phyloP scores from a whole-genome alignment of 2,797 vertebrate species.

The Nyctibius grandis region DNA sequence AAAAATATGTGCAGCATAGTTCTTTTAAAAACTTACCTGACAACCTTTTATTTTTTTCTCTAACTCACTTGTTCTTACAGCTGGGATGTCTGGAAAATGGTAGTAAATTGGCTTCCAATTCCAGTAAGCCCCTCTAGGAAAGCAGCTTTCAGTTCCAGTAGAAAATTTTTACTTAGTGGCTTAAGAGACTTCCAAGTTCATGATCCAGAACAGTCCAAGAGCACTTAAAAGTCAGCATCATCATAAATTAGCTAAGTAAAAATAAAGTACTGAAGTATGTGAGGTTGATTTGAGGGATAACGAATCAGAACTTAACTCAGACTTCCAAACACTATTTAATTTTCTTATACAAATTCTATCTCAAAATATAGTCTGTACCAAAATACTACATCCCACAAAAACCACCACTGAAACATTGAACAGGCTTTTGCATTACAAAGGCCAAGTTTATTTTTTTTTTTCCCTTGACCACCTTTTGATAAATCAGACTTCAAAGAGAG shows the following conservation, averaged over 20 bases:
- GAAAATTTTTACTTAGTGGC: slow-evolving; percentile 38
- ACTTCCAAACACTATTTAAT: background rate
- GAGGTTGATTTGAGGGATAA: background rate
- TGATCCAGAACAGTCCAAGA: slow-evolving; percentile 21
- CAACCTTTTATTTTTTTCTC: background rate
- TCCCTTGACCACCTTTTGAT: background rate
- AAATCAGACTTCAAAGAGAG: background rate
- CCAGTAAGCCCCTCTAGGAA: slow-evolving; percentile 33
- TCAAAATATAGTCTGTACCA: background rate
- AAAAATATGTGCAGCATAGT: background rate
- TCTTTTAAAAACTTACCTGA: background rate
- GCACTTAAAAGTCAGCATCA: slow-evolving; percentile 16
- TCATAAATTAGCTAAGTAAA: slow-evolving; percentile 43
- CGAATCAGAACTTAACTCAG: background rate
- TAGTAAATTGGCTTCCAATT: slow-evolving; percentile 11
- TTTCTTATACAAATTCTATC: background rate
- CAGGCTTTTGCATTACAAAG: background rate
- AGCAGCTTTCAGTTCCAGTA: slow-evolving; percentile 19
- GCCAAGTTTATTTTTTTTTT: background rate
- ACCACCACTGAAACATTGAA: background rate
- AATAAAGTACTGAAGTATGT: background rate
- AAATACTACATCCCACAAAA: background rate
- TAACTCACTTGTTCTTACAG: background rate
- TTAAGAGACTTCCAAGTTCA: slow-evolving; percentile 34
- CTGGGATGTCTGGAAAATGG: slow-evolving; percentile 16